These are phyloP conservation scores for Sitophilus oryzae DNA, from an alignment of 1,140 invertebrate species.

Conservation along the genomic window DNA sequence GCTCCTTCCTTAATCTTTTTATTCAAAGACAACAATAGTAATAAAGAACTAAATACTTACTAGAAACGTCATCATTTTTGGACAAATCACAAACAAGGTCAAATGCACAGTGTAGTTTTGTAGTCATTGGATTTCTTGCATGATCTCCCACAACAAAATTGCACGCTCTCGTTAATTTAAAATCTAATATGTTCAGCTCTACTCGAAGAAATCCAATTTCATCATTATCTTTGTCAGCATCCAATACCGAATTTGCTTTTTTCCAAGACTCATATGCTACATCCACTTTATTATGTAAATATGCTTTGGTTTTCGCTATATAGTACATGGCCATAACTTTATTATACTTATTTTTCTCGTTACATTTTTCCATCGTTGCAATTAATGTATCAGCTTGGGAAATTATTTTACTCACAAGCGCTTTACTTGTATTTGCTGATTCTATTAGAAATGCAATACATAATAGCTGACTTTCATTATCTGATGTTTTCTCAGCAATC, in stretches of 20 bases:
- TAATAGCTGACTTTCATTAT: slow-evolving; percentile 5
- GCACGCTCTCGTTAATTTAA: slow-evolving; percentile 20
- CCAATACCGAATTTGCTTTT: neutral
- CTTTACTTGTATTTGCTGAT: slow-evolving; percentile 4
- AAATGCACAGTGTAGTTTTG: slow-evolving; percentile 11
- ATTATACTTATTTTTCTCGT: slow-evolving; percentile 1
- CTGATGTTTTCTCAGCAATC: slow-evolving; percentile 1
- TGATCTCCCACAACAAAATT: slow-evolving; percentile 15
- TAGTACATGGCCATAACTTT: slow-evolving; percentile 16
- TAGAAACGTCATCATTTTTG: neutral
- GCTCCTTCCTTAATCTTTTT: too few relatives aligned
- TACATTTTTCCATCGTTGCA: neutral
- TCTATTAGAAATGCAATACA: slow-evolving; percentile 19
- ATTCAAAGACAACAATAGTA: too few relatives aligned
- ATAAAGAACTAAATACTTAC: slow-evolving; percentile 7
- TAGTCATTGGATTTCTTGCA: slow-evolving; percentile 14
- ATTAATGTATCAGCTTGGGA: neutral
- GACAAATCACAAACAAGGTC: slow-evolving; percentile 10
- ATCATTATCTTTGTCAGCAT: neutral
- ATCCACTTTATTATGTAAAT: slow-evolving; percentile 8
- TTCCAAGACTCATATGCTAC: slow-evolving; percentile 14
- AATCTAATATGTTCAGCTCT: slow-evolving; percentile 12
- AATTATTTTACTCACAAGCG: slow-evolving; percentile 8
- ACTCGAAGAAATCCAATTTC: slow-evolving; percentile 7
- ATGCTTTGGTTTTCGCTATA: slow-evolving; percentile 21